phyloP scores from a whole-genome alignment of 2,888 invertebrate genomes.

The Limnephilus marmoratus region DNA sequence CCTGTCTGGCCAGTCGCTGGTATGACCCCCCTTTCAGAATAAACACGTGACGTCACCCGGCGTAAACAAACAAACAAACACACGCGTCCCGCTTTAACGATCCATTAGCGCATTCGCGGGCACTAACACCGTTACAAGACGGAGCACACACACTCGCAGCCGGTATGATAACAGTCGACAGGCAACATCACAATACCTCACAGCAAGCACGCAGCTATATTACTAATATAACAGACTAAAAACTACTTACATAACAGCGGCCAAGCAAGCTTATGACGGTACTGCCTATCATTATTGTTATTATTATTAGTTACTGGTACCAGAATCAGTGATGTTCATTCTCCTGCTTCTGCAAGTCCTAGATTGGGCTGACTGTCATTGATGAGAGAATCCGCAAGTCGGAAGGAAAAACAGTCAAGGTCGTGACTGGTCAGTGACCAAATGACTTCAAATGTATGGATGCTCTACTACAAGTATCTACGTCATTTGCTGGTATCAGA shows the following conservation, averaged over 20 bases:
- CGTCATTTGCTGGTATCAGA: no score
- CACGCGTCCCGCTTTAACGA: slow-evolving; percentile 72
- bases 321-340: background rate
- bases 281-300: background rate
- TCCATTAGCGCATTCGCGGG: slow-evolving; percentile 71
- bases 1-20: slow-evolving; percentile 47
- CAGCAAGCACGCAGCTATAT: background rate
- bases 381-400: background rate
- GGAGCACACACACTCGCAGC: background rate
- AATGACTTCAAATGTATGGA: no score
- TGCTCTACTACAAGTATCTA: no score
- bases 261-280: background rate
- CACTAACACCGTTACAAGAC: slow-evolving; percentile 19
- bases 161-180: background rate
- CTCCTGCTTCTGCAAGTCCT: background rate
- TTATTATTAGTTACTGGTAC: background rate
- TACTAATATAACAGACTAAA: slow-evolving; percentile 23
- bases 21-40: slow-evolving; percentile 70
- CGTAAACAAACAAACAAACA: slow-evolving; percentile 80
- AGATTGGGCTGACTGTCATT: no score
- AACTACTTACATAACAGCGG: slow-evolving; percentile 37
- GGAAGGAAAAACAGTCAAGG: background rate
- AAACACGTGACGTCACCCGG: slow-evolving; percentile 79
- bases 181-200: slow-evolving; percentile 20
- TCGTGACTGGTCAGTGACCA: background rate